Conservation (phyloP, 1,140 invertebrate genomes). For the Campoletis sonorensis region DNA sequence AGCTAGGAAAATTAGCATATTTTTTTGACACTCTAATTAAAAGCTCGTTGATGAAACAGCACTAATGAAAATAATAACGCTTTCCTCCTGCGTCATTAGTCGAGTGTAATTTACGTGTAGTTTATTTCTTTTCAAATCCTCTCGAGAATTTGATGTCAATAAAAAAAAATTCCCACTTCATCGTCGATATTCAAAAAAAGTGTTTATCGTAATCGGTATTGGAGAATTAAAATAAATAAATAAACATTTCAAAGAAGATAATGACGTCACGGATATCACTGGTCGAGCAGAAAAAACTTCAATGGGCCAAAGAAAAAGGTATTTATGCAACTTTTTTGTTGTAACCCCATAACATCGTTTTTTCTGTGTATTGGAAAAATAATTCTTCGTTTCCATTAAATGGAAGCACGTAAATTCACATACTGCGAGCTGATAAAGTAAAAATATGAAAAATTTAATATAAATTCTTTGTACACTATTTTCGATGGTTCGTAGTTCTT, state of each 20-base stretch:
- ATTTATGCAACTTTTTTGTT: slow-evolving; percentile 53
- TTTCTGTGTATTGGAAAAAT: not conserved
- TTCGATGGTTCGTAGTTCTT: not conserved
- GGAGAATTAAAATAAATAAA: not conserved
- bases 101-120: not conserved
- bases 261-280: slow-evolving; percentile 78
- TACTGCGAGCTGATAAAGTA: not conserved
- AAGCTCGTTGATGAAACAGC: too few species aligned
- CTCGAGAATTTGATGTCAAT: slow-evolving; percentile 4
- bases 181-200: slow-evolving; percentile 1
- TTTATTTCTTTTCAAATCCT: slow-evolving; percentile 26
- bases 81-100: slow-evolving; percentile 8
- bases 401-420: not conserved
- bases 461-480: slow-evolving; percentile 28
- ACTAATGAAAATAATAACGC: not conserved
- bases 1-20: too few species aligned
- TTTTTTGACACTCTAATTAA: too few species aligned
- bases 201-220: not conserved
- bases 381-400: not conserved
- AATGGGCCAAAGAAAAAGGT: slow-evolving; percentile 88
- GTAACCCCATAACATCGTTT: not conserved
- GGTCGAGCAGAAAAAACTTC: slow-evolving; percentile 84
- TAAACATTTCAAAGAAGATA: slow-evolving; percentile 43
- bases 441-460: slow-evolving; percentile 23
- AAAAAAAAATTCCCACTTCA: slow-evolving; percentile 16